Base-by-base conservation (phyloP, 2,113 vertebrate genomes). In the Turnix velox region DNA sequence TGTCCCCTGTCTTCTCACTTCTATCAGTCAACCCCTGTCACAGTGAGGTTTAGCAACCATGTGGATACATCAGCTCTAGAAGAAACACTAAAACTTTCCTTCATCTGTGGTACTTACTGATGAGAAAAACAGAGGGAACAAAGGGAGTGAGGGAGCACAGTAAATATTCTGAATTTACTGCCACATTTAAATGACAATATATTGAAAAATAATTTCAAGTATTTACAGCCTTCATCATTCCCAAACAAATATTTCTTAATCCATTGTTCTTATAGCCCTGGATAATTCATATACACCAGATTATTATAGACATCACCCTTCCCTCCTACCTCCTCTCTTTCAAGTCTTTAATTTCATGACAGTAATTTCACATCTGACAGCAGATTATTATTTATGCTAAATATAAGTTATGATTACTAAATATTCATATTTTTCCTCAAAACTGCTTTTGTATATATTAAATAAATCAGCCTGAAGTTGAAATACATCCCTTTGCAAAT, bases 331-430 rank as follows among this genome's bases (percentile, higher is more conserved):
- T 66, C 22, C 61, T 37, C 77, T 80, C 65, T 71, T 55, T 83
- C 12, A 88, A 73, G 40, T 12, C 68, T 67, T 85, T 52, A 42
- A 59, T 55, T 90, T 77, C 9, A 33, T 35, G 9, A 43, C 0
- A 23, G 12, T 9, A 62, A 68, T 67, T 94, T 67, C 61, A 42
- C 27, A 87, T n/a, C 71, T 61, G 67, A 79, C 18, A 88, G 31
- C 25, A 87, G 45, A 82, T 54, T 52, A 77, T 59, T 66, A 55
- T 67, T 93, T 90, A 65, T 66, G 63, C 13, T n/a, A 75, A 81
- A 65, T 28, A 61, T 12, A 82, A 58, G 39, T 66, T 30, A 48
- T 19, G 12, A 40, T 63, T 85, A 59, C 20, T n/a, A 13, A 19
- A 58, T 27, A 62, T 10, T 6, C 76, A 46, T 71, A 86, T 7